These are phyloP conservation scores for Myotis planiceps DNA, from an alignment of 2,797 vertebrate species.

Conservation along the genomic window DNA sequence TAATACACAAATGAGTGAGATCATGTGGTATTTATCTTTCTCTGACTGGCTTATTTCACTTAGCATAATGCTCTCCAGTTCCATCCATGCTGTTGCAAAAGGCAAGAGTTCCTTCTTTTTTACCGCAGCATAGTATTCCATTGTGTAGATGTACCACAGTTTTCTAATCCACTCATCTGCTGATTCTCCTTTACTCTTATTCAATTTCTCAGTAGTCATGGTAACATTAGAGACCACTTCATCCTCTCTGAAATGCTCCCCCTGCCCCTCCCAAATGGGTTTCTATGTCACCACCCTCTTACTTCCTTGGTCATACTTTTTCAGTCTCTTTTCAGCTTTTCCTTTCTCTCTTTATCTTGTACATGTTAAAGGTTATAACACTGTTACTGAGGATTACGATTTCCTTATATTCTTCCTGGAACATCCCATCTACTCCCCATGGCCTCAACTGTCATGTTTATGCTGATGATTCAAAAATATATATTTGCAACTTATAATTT, in stretches of 20 bases:
- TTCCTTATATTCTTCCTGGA: neutral
- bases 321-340: neutral
- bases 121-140: too few relatives aligned
- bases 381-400: neutral
- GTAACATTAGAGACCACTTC: neutral
- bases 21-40: too few relatives aligned
- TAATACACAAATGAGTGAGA: too few relatives aligned
- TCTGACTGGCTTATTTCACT: too few relatives aligned
- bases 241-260: neutral
- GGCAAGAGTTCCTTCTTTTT: too few relatives aligned
- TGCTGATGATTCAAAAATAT: neutral
- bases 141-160: too few relatives aligned
- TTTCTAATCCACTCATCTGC: too few relatives aligned
- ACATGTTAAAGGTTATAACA: neutral
- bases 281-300: neutral
- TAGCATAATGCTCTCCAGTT: too few relatives aligned
- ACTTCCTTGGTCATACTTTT: neutral
- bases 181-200: neutral
- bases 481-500: neutral
- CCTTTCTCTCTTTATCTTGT: neutral
- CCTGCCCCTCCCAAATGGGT: accelerated
- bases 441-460: neutral
- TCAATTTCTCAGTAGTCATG: neutral
- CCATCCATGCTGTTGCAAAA: too few relatives aligned
- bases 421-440: neutral